Conservation (phyloP, 2,797 vertebrate species). For the Urocyon cinereoargenteus region DNA sequence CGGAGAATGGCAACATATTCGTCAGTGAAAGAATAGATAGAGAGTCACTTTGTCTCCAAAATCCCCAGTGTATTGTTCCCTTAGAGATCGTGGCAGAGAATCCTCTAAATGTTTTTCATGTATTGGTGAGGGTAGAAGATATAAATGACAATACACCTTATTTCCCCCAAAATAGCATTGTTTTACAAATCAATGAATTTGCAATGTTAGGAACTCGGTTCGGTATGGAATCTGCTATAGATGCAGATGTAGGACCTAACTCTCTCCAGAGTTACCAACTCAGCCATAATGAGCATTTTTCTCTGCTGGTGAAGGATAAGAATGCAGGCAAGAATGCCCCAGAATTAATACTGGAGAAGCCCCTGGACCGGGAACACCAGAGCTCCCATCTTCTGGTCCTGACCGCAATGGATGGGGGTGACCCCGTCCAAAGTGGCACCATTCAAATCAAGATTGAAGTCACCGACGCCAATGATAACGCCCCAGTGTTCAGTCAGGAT, state of each 20-base stretch:
- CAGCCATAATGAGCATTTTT: constrained; percentile 87
- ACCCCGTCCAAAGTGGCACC: constrained; percentile 86
- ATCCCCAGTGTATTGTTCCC: constrained; percentile 77
- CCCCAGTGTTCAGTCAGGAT: constrained; percentile 86
- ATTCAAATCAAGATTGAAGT: constrained; percentile 86
- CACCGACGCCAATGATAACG: constrained; percentile 90
- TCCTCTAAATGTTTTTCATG: constrained; percentile 88
- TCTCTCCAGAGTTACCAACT: constrained; percentile 88
- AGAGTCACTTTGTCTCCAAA: constrained; percentile 85
- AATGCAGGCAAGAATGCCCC: constrained; percentile 85
- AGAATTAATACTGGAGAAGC: constrained; percentile 88
- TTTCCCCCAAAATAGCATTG: constrained; percentile 75
- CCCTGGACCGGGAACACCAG: constrained; percentile 88
- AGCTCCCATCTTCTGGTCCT: constrained; percentile 85
- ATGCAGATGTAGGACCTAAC: constrained; percentile 89
- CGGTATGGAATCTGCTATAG: constrained; percentile 87
- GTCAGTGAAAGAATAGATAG: constrained; percentile 84
- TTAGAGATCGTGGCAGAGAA: constrained; percentile 89
- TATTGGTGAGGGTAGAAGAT: constrained; percentile 82
- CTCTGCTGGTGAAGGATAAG: constrained; percentile 85
- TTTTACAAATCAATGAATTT: constrained; percentile 87
- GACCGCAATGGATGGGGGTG: constrained; percentile 87
- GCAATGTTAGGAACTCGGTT: constrained; percentile 85
- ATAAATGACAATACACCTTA: constrained; percentile 86
- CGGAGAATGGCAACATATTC: constrained; percentile 78